Evolutionary conservation across 2,113 vertebrate species (phyloP), one percentile per base, ranked within the genome.

Genomic region (Haliaeetus leucogaster): DNA sequence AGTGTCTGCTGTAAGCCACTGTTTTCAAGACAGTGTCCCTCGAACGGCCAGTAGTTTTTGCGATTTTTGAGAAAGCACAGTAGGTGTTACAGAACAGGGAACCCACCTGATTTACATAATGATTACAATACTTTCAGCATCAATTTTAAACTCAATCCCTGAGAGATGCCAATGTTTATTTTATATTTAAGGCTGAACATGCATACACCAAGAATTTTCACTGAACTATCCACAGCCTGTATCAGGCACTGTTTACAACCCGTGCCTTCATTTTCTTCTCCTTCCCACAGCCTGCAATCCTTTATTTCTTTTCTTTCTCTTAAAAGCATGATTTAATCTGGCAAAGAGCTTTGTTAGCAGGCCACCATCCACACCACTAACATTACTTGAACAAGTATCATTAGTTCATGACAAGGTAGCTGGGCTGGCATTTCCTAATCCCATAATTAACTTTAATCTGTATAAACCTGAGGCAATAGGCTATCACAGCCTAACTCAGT

Each of bases 291-390:
- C 65, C 56, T 14, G 17, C 5, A 1, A 22, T 4, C 6, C 52
- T 13, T 45, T 4, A 4, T 16, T 30, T 3, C 25, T 22, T 38
- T 36, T 3, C n/a, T 23, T 12, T 15, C 47, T 56, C 11, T 6
- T 2, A 11, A 1, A 27, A 55, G 21, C 38, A 6, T 0, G 1
- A 50, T 10, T 36, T 20, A 7, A 45, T 1, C 36, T 16, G 48
- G 3, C 11, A 1, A 77, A 67, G 47, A 70, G 4, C 17, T 34
- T 20, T 4, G 43, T 7, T 3, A 26, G 43, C 56, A 42, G 68
- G 25, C 7, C 52, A 20, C 48, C 72, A 29, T 3, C 59, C 19
- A 11, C 42, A 14, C 26, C 43, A 5, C 29, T 15, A 16, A 3
- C 58, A 2, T 1, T 5, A 11, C 59, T 1, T 10, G n/a, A 74